Evolutionary conservation across 2,888 invertebrate species (phyloP), one percentile per base, ranked within the genome.

Genomic region (Lasioglossum leucozonium): DNA sequence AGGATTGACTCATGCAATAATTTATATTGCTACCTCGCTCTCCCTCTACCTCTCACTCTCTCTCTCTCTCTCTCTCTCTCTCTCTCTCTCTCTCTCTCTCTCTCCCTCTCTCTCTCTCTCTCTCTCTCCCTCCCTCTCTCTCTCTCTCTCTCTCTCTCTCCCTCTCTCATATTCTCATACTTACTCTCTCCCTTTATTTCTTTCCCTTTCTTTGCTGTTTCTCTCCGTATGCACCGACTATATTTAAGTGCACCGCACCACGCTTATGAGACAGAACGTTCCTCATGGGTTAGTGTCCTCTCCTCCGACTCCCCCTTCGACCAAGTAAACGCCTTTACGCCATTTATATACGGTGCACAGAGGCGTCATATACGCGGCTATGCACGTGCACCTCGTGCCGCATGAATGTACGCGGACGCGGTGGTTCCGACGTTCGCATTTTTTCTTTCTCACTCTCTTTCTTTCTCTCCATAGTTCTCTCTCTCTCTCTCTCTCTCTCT

Each of bases 241-340:
- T 93, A 92, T 93, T 92, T 93, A 91, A 92, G 91, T 85, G 88
- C 86, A 83, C 86, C 89, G 86, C 84, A 71, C 76, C 88, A 58
- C 78, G 85, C 80, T 92, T 87, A 90, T 89, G 90, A 89, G 89
- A 87, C 88, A 84, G 87, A 87, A 85, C 88, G 89, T 89, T 89
- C 87, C 91, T 87, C 81, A 79, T 87, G 89, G 90, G 91, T 92
- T 92, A 91, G 87, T 90, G 92, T 92, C 89, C 87, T 90, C 84
- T 85, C 81, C 86, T 77, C 82, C 40, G 82, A 76, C 76, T 87
- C 85, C 74, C 87, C 83, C 78, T 80, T 84, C 87, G 80, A 71
- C 75, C 67, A 77, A 86, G 85, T 87, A 82, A 90, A 79, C 87
- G 88, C 76, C 88, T 89, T 90, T 90, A 88, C 88, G 86, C 90